A percentile compares a stretch with the other conserved stretches of the same genome.
phyloP scores from a whole-genome alignment of 2,113 vertebrate species.

The Pitta sordida region DNA sequence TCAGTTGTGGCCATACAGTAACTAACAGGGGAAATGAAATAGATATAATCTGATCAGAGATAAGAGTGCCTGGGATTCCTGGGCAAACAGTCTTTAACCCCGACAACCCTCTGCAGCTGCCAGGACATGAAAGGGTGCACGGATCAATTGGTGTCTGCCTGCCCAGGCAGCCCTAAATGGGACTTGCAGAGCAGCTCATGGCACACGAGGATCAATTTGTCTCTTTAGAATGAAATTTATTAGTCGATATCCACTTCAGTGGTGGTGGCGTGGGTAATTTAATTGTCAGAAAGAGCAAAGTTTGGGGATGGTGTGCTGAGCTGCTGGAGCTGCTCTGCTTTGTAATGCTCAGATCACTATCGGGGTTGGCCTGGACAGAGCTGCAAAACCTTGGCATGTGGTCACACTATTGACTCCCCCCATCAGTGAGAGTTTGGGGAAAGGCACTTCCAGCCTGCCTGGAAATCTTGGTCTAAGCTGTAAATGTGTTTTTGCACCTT shows the following conservation, averaged over 20 bases:
- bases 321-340: not conserved
- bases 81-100: slow-evolving; percentile 35
- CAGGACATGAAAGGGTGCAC: slow-evolving; percentile 17
- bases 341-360: not conserved
- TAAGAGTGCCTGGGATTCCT: slow-evolving; percentile 30
- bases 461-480: not conserved
- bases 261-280: not conserved
- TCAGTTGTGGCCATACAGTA: slow-evolving; percentile 56
- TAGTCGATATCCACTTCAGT: slow-evolving; percentile 25
- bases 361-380: not conserved
- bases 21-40: slow-evolving; percentile 61
- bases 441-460: not conserved
- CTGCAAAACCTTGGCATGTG: not conserved
- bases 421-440: not conserved
- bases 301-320: not conserved
- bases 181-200: not conserved
- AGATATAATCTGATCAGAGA: slow-evolving; percentile 64
- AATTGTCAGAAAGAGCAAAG: not conserved
- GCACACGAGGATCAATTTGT: slow-evolving; percentile 39
- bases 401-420: not conserved
- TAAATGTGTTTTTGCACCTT: not conserved
- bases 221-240: slow-evolving; percentile 44
- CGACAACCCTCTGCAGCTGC: not conserved
- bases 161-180: not conserved
- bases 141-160: not conserved